phyloP scores from a whole-genome alignment of 2,113 vertebrate species.

The Heterocephalus glaber region DNA sequence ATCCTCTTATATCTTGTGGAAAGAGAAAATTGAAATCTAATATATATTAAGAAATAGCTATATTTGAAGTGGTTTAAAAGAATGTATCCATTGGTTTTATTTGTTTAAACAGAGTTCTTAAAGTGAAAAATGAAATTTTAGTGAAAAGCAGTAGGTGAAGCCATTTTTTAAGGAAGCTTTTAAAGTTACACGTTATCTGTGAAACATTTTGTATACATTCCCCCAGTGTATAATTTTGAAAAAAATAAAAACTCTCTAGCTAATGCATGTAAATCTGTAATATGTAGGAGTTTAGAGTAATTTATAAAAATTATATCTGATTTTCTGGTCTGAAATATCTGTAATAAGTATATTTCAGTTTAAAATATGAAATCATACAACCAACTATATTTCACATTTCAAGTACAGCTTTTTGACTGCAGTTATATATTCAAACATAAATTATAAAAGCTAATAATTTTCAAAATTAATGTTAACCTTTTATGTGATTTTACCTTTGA shows the following conservation, averaged over 20 bases:
- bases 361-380: conserved; percentile 64
- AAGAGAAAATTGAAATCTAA: conserved; percentile 59
- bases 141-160: conserved; percentile 36
- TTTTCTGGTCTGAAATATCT: conserved; percentile 51
- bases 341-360: conserved; percentile 16
- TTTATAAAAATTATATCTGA: conserved; percentile 75
- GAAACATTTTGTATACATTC: conserved; percentile 68
- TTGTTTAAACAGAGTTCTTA: conserved; percentile 50
- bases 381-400: conserved; percentile 79
- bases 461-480: conserved; percentile 76
- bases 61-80: conserved; percentile 53
- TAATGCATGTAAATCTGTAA: conserved; percentile 72
- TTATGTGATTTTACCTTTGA: conserved; percentile 62
- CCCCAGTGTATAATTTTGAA: conserved; percentile 71
- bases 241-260: conserved; percentile 57
- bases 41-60: conserved; percentile 61
- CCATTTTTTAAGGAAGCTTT: conserved; percentile 55
- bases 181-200: conserved; percentile 60
- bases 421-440: conserved; percentile 77
- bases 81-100: conserved; percentile 45
- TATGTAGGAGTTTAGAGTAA: conserved; percentile 70
- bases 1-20: conserved; percentile 68
- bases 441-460: conserved; percentile 78
- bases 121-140: conserved; percentile 53
- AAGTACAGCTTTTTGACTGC: conserved; percentile 72